Percentiles rank a stretch among this genome's conserved stretches.
These are phyloP conservation scores for Prorops nasuta DNA, from an alignment of 1,140 invertebrate species.

Conservation along the genomic window DNA sequence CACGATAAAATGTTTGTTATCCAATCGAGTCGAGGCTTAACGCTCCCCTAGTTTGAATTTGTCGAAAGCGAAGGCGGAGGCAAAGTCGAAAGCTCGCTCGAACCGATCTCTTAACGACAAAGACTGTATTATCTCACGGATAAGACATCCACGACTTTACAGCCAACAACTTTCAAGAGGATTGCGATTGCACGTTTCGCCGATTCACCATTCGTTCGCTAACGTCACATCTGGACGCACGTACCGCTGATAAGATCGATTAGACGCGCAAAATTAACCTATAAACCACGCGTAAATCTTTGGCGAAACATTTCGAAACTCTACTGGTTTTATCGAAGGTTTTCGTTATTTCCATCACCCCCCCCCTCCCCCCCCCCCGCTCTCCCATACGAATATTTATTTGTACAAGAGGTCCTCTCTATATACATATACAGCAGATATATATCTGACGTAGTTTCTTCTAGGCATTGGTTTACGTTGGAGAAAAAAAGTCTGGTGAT, in stretches of 20 bases:
- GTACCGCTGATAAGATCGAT: no score
- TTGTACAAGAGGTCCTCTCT: no score
- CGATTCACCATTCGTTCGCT: background rate
- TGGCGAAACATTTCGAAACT: no score
- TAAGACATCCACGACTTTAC: conserved; percentile 19
- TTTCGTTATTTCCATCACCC: background rate
- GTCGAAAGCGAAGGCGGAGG: background rate
- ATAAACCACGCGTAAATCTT: conserved; percentile 6
- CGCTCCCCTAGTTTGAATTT: conserved; percentile 5
- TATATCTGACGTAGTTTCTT: no score
- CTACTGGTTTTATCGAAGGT: background rate
- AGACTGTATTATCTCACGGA: conserved; percentile 21
- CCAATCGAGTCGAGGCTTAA: conserved; percentile 45
- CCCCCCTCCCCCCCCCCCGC: no score
- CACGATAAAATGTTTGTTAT: conserved; percentile 57
- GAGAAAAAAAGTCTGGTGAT: no score
- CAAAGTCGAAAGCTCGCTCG: no score
- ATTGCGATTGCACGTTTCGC: conserved; percentile 1
- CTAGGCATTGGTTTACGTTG: no score
- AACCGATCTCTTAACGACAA: no score
- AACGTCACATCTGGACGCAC: background rate
- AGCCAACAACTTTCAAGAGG: conserved; percentile 7
- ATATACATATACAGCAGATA: no score
- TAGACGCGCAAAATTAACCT: no score
- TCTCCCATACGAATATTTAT: no score